Conservation (phyloP, 2,888 invertebrate genomes). For the Tricholauxania praeusta region DNA sequence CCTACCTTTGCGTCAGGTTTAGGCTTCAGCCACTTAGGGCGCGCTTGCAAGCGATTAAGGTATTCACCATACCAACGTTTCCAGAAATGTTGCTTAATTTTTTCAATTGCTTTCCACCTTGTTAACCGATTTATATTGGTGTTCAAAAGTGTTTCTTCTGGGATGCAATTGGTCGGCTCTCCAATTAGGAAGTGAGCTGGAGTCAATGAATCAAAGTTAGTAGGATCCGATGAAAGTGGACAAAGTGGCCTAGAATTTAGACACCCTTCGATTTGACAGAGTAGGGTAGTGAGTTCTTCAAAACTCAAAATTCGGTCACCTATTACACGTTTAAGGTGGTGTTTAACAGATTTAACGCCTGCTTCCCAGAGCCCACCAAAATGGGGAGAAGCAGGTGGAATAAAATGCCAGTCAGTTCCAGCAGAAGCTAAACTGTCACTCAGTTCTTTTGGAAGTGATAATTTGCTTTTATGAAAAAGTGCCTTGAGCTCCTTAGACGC, state of each 20-base stretch:
- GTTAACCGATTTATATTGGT: slow-evolving; percentile 20
- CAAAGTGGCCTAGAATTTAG: slow-evolving; percentile 33
- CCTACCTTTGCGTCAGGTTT: slow-evolving; percentile 30
- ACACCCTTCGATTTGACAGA: slow-evolving; percentile 32
- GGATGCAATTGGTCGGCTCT: slow-evolving; percentile 29
- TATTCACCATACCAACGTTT: slow-evolving; percentile 40
- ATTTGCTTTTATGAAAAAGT: slow-evolving; percentile 8
- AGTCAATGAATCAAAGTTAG: slow-evolving; percentile 24
- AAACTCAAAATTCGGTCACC: slow-evolving; percentile 25
- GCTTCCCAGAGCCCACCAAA: slow-evolving; percentile 43
- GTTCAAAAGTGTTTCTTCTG: slow-evolving; percentile 33
- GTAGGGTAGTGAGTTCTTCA: slow-evolving; percentile 34
- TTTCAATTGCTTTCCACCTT: slow-evolving; percentile 39
- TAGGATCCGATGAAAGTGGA: slow-evolving; percentile 31
- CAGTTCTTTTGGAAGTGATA: slow-evolving; percentile 25
- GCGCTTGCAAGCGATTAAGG: slow-evolving; percentile 36
- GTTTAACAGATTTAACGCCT: slow-evolving; percentile 41
- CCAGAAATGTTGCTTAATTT: slow-evolving; percentile 43
- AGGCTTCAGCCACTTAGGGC: slow-evolving; percentile 37
- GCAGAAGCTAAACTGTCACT: not conserved
- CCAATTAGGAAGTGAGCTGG: slow-evolving; percentile 35
- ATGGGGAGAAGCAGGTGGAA: slow-evolving; percentile 33
- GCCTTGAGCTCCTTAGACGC: slow-evolving; percentile 30
- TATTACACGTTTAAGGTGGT: slow-evolving; percentile 39
- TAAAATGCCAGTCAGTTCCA: slow-evolving; percentile 29